Conservation (phyloP, 2,888 invertebrate genomes). For the Coleophora deauratella region DNA sequence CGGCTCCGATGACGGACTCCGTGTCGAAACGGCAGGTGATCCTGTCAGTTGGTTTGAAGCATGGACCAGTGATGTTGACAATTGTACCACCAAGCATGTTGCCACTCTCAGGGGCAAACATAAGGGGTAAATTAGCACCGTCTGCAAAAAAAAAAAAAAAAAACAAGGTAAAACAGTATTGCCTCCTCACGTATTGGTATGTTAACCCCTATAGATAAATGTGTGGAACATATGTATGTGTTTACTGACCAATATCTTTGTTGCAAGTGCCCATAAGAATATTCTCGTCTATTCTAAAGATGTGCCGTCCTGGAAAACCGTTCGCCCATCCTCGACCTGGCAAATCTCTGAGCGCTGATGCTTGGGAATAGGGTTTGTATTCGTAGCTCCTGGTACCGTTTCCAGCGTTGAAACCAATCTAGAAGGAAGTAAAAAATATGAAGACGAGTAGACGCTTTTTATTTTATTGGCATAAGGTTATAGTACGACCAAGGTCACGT, state of each 20-base stretch:
- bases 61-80: constrained; percentile 97
- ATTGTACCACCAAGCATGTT: constrained; percentile 98
- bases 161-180: too few relatives aligned
- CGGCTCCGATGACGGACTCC: constrained; percentile 83
- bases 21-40: constrained; percentile 91
- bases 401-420: constrained; percentile 98
- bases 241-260: constrained; percentile 83
- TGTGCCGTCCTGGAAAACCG: constrained; percentile 90
- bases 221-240: too few relatives aligned
- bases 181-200: too few relatives aligned
- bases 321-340: constrained; percentile 91
- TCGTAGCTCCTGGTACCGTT: constrained; percentile 93
- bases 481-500: too few relatives aligned
- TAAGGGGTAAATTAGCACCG: constrained; percentile 84
- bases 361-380: constrained; percentile 92
- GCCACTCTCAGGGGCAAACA: constrained; percentile 95
- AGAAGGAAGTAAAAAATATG: constrained; percentile 16
- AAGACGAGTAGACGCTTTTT: too few relatives aligned
- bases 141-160: constrained; percentile 61
- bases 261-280: constrained; percentile 95
- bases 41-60: constrained; percentile 84
- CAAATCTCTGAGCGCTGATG: constrained; percentile 87
- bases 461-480: too few relatives aligned
- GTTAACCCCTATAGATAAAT: too few relatives aligned
- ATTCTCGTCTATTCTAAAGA: constrained; percentile 96